Evolutionary conservation across 2,113 vertebrate species (phyloP).

Genomic region (Sturnus vulgaris): DNA sequence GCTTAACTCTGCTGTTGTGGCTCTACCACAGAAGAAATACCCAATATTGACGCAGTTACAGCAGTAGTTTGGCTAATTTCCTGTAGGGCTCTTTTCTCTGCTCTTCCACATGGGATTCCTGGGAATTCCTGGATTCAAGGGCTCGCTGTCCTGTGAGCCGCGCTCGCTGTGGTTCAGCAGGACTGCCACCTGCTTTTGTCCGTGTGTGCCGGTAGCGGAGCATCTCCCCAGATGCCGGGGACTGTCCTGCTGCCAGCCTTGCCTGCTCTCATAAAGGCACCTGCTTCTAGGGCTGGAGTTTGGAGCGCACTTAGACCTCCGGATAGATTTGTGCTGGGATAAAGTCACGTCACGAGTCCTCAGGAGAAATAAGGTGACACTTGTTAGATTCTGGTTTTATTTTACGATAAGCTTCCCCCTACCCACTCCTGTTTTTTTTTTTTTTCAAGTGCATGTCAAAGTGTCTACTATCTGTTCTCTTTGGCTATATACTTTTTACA

Average conservation of each 20-base stretch:
- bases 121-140: too few species aligned
- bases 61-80: not conserved
- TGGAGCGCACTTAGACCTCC: too few species aligned
- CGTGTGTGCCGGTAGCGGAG: too few species aligned
- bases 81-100: not conserved
- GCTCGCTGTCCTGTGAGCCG: too few species aligned
- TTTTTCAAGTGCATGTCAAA: not conserved
- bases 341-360: not conserved
- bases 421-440: not conserved
- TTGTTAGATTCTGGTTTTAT: not conserved
- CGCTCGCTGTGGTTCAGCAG: too few species aligned
- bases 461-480: not conserved
- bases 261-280: fast-evolving
- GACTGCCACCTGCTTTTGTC: not conserved
- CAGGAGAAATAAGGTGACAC: not conserved
- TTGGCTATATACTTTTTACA: not conserved
- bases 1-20: not conserved
- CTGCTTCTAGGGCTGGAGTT: too few species aligned
- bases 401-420: not conserved
- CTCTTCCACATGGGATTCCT: not conserved
- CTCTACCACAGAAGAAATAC: not conserved
- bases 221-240: fast-evolving
- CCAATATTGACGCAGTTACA: too few species aligned
- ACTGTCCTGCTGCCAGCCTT: not conserved
- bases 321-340: not conserved